These are phyloP conservation scores for Orientallactaga bullata DNA, from an alignment of 2,113 vertebrate genomes.

Conservation along the genomic window DNA sequence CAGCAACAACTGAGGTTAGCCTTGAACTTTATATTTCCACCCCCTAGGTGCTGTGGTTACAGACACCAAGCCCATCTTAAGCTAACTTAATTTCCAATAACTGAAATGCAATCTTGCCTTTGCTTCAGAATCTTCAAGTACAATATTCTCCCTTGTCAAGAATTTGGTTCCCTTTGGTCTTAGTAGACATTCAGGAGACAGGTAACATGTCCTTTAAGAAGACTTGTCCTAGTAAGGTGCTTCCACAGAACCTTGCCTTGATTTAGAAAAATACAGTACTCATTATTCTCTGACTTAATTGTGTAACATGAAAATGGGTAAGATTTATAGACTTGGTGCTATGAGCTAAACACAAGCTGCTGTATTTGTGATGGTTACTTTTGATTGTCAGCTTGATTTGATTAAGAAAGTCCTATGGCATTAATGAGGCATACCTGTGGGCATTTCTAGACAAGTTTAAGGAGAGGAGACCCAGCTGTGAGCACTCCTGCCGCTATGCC, in stretches of 20 bases:
- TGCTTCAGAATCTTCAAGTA: conserved; percentile 30
- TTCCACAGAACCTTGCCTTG: background rate
- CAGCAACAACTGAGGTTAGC: background rate
- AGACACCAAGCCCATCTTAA: background rate
- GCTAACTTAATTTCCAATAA: background rate
- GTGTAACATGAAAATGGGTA: background rate
- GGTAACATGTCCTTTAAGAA: background rate
- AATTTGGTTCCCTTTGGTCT: background rate
- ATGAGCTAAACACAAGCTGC: background rate
- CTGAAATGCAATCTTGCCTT: conserved; percentile 14
- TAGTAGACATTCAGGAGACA: background rate
- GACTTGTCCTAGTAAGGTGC: background rate
- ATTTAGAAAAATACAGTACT: background rate
- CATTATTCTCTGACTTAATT: background rate
- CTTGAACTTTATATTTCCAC: background rate
- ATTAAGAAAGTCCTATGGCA: background rate
- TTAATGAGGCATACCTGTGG: background rate
- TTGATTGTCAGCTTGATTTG: background rate
- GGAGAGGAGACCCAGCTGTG: background rate
- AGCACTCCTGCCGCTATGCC: background rate
- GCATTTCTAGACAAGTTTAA: background rate
- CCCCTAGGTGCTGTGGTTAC: background rate
- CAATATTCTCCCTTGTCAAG: background rate
- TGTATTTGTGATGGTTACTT: background rate
- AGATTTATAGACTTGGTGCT: background rate